These are phyloP conservation scores for Psilanteris sp. DNA, from an alignment of 1,140 invertebrate species.

Conservation along the genomic window DNA sequence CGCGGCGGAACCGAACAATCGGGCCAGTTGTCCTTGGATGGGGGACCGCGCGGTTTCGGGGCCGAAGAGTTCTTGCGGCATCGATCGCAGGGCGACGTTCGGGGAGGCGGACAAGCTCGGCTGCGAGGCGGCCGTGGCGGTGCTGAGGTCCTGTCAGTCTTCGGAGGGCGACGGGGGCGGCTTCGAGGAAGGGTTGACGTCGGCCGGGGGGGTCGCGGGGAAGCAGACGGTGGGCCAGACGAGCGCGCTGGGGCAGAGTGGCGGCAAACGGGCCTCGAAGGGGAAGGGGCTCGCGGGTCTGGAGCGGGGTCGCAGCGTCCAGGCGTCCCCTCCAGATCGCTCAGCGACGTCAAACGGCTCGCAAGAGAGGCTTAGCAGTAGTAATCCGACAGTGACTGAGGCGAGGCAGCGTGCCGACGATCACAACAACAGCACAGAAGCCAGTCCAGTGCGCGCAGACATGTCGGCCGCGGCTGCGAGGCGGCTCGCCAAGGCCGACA, in stretches of 20 bases:
- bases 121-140: neutral
- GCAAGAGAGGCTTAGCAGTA: slow-evolving; percentile 48
- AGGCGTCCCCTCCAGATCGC: slow-evolving; percentile 63
- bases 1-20: neutral
- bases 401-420: slow-evolving; percentile 64
- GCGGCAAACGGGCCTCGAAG: slow-evolving; percentile 14
- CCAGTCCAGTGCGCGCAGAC: too few relatives aligned
- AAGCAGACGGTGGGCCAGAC: too few relatives aligned
- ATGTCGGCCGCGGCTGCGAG: too few relatives aligned
- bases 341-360: slow-evolving; percentile 1
- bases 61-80: too few relatives aligned
- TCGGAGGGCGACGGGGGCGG: neutral
- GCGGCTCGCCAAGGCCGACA: too few relatives aligned
- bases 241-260: too few relatives aligned
- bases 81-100: slow-evolving; percentile 11
- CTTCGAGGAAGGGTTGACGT: neutral
- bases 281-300: slow-evolving; percentile 56
- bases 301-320: slow-evolving; percentile 65
- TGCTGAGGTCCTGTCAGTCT: neutral
- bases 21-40: neutral
- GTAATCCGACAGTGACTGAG: slow-evolving; percentile 63
- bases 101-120: neutral
- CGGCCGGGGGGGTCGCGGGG: too few relatives aligned
- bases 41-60: neutral
- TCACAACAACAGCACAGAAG: slow-evolving; percentile 52